phyloP scores from a whole-genome alignment of 92 coral and sea anemone species.

The Porites rus region DNA sequence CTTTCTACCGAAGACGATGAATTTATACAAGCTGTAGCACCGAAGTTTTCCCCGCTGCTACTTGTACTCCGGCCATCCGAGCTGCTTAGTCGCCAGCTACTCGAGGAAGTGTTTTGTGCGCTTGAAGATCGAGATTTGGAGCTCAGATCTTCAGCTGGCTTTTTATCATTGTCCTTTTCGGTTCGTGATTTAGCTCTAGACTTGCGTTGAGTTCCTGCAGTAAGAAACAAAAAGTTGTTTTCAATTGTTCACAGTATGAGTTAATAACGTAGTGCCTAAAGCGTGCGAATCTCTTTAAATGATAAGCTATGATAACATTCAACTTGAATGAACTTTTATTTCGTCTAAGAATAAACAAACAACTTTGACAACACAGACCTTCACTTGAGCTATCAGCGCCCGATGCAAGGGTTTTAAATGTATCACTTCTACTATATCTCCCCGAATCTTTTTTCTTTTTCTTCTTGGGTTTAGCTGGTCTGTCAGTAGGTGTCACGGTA shows the following conservation, averaged over 20 bases:
- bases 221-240: not conserved
- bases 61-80: conserved; percentile 87
- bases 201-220: conserved; percentile 18
- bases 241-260: not conserved
- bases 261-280: not conserved
- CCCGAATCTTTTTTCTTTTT: conserved; percentile 73
- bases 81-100: conserved; percentile 59
- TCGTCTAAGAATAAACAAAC: conserved; percentile 29
- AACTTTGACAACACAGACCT: conserved; percentile 66
- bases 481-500: conserved; percentile 63
- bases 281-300: conserved; percentile 21
- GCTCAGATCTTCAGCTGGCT: not conserved
- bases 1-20: conserved; percentile 50
- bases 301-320: conserved; percentile 11
- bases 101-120: conserved; percentile 30
- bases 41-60: conserved; percentile 73
- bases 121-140: conserved; percentile 29
- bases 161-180: not conserved
- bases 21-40: conserved; percentile 28
- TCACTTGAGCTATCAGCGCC: conserved; percentile 77
- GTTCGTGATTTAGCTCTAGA: conserved; percentile 29
- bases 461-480: conserved; percentile 69
- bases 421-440: conserved; percentile 21
- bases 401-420: conserved; percentile 48
- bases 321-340: conserved; percentile 15